Evolutionary conservation across 2,113 vertebrate genomes (phyloP), one percentile per base, ranked within the genome.

Genomic region (Paracanthobrama guichenoti): DNA sequence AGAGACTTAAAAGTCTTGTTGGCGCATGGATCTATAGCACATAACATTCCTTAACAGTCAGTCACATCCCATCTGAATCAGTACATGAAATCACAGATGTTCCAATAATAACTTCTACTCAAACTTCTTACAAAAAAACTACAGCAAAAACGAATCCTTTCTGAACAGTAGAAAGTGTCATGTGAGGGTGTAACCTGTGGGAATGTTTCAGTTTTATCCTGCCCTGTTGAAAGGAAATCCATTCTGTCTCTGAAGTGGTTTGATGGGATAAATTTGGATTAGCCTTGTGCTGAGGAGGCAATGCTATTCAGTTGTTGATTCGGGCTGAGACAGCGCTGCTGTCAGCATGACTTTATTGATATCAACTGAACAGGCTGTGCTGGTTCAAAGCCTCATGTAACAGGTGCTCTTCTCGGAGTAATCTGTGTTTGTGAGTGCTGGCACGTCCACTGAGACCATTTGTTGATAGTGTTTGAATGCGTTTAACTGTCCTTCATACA

Each of bases 251-350:
- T 81, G 28, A 69, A 71, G 64, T 81, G 64, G 64, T 81, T 81
- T 71, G 48, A 71, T 42, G 66, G 79, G 46, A 81, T 81, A 81
- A 14, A 81, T 71, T 55, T 55, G 79, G 64, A 81, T 81, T 71
- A 81, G 48, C 6, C 22, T 50, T 55, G 26, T 71, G 79, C 79
- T 81, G 79, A 53, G 62, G 48, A 81, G 64, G 64, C 60, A 80
- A 3, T 79, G n/a, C 50, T 59, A 24, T 77, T 77, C 75, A 76
- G 10, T 22, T 7, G 42, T 48, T 80, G 44, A 66, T 80, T 80
- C 7, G 9, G n/a, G 39, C 57, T 79, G 46, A 75, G 73, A 53
- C 22, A 26, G 2, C 73, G 53, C 24, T 64, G 24, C 26, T 55
- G 79, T 71, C 48, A 71, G 75, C 75, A 60, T 3, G 50, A 81